Percentiles rank a stretch among this genome's conserved stretches.
These are phyloP conservation scores for Holotrichia oblita DNA, from an alignment of 1,140 invertebrate genomes.

Conservation along the genomic window DNA sequence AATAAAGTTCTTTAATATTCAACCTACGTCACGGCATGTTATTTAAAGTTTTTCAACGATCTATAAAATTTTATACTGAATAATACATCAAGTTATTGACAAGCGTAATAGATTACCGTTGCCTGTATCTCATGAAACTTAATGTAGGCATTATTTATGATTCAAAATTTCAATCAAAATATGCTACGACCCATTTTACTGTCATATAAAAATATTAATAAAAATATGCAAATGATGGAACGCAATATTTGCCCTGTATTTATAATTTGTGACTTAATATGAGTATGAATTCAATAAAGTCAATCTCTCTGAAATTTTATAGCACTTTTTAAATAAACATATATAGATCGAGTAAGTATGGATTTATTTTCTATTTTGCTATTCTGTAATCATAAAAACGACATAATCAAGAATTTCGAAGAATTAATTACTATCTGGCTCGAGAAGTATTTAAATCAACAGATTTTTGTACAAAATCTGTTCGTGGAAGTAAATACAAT, in stretches of 20 bases:
- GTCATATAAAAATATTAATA: neutral
- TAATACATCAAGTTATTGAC: slow-evolving; percentile 31
- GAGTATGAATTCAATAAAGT: neutral
- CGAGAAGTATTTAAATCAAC: neutral
- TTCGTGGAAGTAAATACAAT: neutral
- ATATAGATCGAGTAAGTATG: too few species aligned
- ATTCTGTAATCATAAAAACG: too few species aligned
- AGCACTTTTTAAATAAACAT: too few species aligned
- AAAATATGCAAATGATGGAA: slow-evolving; percentile 19
- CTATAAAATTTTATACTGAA: slow-evolving; percentile 27
- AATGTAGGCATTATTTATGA: neutral
- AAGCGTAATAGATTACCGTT: neutral
- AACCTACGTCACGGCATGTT: neutral
- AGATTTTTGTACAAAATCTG: neutral
- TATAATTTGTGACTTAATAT: neutral
- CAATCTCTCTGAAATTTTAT: too few species aligned
- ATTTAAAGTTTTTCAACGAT: neutral
- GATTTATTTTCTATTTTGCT: too few species aligned
- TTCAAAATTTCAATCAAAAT: neutral
- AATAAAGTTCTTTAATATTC: neutral
- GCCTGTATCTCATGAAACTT: slow-evolving; percentile 20
- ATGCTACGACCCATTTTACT: neutral
- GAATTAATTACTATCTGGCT: too few species aligned
- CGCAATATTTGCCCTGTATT: neutral
- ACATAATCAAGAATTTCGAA: too few species aligned